Evolutionary conservation across 64 coral and sea anemone species (phyloP).

Genomic region (Platygyra sinensis): DNA sequence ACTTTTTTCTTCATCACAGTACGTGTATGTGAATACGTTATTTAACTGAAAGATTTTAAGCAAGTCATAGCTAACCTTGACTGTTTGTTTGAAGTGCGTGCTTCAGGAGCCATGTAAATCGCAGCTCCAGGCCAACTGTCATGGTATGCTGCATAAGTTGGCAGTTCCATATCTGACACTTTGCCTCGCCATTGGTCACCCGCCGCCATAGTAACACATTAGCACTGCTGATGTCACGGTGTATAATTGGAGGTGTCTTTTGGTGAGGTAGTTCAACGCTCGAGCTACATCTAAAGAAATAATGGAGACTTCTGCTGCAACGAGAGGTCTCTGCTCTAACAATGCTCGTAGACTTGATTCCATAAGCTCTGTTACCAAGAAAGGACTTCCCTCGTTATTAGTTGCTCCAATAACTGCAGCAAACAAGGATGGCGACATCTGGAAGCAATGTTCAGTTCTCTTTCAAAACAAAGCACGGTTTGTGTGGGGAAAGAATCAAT

Average conservation of each 20-base stretch:
- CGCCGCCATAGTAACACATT: constrained; percentile 49
- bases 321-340: neutral
- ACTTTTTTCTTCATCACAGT: too few relatives aligned
- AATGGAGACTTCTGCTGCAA: neutral
- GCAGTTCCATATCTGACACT: too few relatives aligned
- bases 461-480: neutral
- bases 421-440: constrained; percentile 36
- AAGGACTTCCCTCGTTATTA: neutral
- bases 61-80: constrained; percentile 19
- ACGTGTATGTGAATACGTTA: too few relatives aligned
- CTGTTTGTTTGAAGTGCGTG: constrained; percentile 20
- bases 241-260: constrained; percentile 31
- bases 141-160: constrained; percentile 19
- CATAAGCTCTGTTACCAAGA: constrained; percentile 1
- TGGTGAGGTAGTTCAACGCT: constrained; percentile 39
- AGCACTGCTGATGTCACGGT: constrained; percentile 38
- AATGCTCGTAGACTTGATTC: neutral
- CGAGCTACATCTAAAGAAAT: constrained; percentile 14
- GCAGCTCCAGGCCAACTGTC: constrained; percentile 36
- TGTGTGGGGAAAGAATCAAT: constrained; percentile 24
- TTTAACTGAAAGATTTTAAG: neutral
- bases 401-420: constrained; percentile 10
- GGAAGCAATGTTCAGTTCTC: constrained; percentile 52
- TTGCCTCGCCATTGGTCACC: constrained; percentile 12
- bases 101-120: constrained; percentile 34